Percentiles rank a stretch among this genome's conserved stretches.
Conservation (phyloP, 2,113 vertebrate genomes). For the Hiodon tergisus region DNA sequence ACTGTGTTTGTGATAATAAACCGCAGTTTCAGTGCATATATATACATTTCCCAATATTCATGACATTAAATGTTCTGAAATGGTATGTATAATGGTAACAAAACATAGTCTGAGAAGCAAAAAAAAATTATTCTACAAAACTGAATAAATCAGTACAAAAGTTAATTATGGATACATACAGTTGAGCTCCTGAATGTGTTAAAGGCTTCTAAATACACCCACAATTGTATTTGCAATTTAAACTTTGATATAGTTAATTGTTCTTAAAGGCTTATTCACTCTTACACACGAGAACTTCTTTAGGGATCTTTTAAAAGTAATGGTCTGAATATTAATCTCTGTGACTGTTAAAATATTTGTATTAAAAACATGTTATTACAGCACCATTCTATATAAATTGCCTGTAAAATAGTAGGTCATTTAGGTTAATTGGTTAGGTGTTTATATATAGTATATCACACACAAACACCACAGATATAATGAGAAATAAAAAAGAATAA, state of each 20-base stretch:
- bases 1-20: conserved; percentile 38
- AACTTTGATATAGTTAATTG: conserved; percentile 57
- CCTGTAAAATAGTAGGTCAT: too few relatives aligned
- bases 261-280: conserved; percentile 46
- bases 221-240: conserved; percentile 50
- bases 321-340: conserved; percentile 6
- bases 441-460: too few relatives aligned
- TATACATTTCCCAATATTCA: conserved; percentile 39
- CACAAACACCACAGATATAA: too few relatives aligned
- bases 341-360: not conserved
- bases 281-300: conserved; percentile 36
- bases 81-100: too few relatives aligned
- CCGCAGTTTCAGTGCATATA: conserved; percentile 32
- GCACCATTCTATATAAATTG: not conserved
- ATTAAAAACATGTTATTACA: not conserved
- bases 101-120: too few relatives aligned
- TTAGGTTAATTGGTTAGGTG: too few relatives aligned
- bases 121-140: conserved; percentile 50
- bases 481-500: too few relatives aligned
- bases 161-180: conserved; percentile 35
- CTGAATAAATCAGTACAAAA: conserved; percentile 39
- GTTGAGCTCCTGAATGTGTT: conserved; percentile 28
- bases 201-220: conserved; percentile 52
- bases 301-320: conserved; percentile 6
- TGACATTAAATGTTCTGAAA: conserved; percentile 42